Base-by-base conservation (phyloP, 1,140 invertebrate species). In the Temnothorax longispinosus region DNA sequence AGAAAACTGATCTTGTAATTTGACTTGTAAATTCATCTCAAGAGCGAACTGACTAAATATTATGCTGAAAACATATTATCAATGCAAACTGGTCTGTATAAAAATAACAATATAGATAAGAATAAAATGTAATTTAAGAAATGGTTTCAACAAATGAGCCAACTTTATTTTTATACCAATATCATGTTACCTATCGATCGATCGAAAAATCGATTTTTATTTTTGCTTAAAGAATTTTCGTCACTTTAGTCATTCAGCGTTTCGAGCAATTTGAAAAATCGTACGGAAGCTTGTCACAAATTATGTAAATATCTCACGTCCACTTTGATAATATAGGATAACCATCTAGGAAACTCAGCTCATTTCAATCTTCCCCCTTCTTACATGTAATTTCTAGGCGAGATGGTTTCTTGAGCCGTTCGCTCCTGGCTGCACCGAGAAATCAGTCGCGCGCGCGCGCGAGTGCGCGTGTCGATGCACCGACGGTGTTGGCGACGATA, bases 401-500 rank as follows among this genome's bases (percentile, higher is more conserved):
- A 41, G 11, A 78, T 11, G n/a, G 50, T 44, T 54, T 27, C 58
- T n/a, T 38, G 47, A 77, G 10, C n/a, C 27, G 15, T 21, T 54
- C 18, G 72, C 32, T 32, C 4, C 58, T 32, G 54, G 27, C 27
- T 52, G 56, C 18, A 52, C 41, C 52, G 58, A 21, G 64, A 65
- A 65, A 65, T 15, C 47, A 15, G 58, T 50, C 27, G 67, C 13
- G 44, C 27, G 69, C 38, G 78, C 27, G 27, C 27, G 27, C 87
- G 60, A 27, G 21, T 27, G 62, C 78, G 77, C 85, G 71, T 32
- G 72, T 81, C 89, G 76, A 82, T 85, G 75, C 89, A 58, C 47
- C 38, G 75, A 60, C 52, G 54, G 35, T 80, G 74, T 52, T 69
- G 52, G 78, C 47, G 35, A 56, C 52, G 92, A 71, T 44, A 27